Conservation (phyloP, 2,888 invertebrate genomes). For the Boloria euphrosyne region DNA sequence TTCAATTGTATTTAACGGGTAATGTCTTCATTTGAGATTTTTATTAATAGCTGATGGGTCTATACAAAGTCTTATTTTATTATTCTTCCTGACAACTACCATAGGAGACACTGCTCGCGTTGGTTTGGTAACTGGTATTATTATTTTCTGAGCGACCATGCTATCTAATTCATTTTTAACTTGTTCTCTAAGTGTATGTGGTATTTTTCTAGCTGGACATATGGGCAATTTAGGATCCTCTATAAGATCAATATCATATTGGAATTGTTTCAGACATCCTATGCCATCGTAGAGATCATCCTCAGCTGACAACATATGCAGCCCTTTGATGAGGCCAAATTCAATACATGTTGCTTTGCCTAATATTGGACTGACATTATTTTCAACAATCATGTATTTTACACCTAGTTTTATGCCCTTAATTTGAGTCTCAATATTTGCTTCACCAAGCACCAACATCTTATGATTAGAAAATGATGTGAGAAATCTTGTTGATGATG, state of each 20-base stretch:
- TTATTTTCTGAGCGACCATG: conserved; percentile 33
- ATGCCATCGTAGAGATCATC: background rate
- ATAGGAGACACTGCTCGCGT: conserved; percentile 41
- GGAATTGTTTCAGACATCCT: background rate
- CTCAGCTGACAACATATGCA: background rate
- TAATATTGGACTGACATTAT: conserved; percentile 6
- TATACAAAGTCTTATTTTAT: conserved; percentile 39
- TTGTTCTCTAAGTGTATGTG: conserved; percentile 24
- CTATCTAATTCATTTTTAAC: conserved; percentile 42
- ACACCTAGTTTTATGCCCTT: background rate
- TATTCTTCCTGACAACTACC: conserved; percentile 40
- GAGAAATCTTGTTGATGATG: conserved; percentile 10
- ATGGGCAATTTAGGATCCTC: conserved; percentile 6
- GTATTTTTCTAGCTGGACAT: conserved; percentile 32
- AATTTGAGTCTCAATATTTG: background rate
- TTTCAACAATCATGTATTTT: conserved; percentile 2
- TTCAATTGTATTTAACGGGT: conserved; percentile 38
- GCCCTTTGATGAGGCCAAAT: background rate
- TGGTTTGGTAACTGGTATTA: conserved; percentile 40
- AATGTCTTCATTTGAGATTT: conserved; percentile 35
- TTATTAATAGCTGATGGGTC: conserved; percentile 39
- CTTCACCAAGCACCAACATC: conserved; percentile 5
- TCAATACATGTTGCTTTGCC: conserved; percentile 12
- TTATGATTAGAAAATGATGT: conserved; percentile 15
- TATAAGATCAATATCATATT: background rate